Evolutionary conservation across 1,140 invertebrate species (phyloP).

Genomic region (Agrypnia vestita): DNA sequence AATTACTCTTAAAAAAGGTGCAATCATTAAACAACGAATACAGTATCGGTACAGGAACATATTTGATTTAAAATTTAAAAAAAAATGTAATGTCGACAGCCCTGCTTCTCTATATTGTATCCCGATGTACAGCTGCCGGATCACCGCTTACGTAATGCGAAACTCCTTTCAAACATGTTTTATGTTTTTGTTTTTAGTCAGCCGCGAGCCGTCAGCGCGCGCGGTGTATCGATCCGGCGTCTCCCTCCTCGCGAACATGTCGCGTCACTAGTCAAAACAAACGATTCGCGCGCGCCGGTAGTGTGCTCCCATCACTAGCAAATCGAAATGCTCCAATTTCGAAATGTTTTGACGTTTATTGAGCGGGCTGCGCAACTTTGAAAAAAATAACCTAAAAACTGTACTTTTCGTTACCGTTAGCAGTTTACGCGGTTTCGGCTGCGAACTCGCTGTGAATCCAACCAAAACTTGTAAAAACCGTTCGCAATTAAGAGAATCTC

Average conservation of each 20-base stretch:
- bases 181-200: conserved; percentile 1
- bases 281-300: neutral
- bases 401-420: neutral
- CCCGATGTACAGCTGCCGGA: neutral
- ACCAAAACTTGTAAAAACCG: neutral
- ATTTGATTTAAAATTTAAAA: too few species aligned
- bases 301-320: neutral
- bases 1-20: too few species aligned
- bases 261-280: conserved; percentile 1
- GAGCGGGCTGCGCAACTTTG: neutral
- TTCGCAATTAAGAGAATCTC: neutral
- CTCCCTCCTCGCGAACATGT: neutral
- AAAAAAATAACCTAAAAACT: conserved; percentile 7
- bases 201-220: conserved; percentile 6
- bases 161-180: conserved; percentile 7
- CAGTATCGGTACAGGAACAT: too few species aligned
- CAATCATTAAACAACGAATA: too few species aligned
- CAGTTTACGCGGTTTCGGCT: neutral
- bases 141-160: conserved; percentile 1
- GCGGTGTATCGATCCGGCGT: conserved; percentile 10
- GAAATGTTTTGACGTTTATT: conserved; percentile 11
- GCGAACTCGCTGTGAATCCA: neutral
- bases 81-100: neutral
- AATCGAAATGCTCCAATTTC: neutral
- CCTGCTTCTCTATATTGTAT: conserved; percentile 5